Evolutionary conservation across 1,140 invertebrate species (phyloP).

Genomic region (Lethrus apterus): DNA sequence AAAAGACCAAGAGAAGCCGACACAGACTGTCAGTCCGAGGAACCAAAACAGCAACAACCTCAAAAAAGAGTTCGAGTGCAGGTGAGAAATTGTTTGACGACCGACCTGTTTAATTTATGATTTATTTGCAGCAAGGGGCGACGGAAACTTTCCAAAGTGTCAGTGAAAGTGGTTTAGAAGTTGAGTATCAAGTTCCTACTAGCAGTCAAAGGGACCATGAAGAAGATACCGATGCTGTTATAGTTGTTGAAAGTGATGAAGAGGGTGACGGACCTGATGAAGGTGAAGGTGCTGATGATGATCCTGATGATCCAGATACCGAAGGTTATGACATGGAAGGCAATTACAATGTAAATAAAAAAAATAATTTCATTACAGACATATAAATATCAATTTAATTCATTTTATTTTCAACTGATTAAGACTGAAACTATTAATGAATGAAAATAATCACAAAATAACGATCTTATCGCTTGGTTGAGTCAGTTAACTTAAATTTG

Average conservation of each 20-base stretch:
- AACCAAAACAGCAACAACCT: slow-evolving; percentile 39
- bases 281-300: slow-evolving; percentile 41
- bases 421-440: too few relatives aligned
- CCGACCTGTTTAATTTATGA: slow-evolving; percentile 6
- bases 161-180: slow-evolving; percentile 52
- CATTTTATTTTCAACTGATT: background rate
- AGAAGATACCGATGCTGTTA: slow-evolving; percentile 63
- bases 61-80: slow-evolving; percentile 42
- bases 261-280: slow-evolving; percentile 48
- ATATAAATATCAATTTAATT: background rate
- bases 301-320: slow-evolving; percentile 38
- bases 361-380: background rate
- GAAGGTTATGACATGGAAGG: slow-evolving; percentile 41
- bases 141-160: slow-evolving; percentile 33
- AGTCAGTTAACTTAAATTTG: too few relatives aligned
- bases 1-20: slow-evolving; percentile 52
- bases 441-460: too few relatives aligned
- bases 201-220: slow-evolving; percentile 75
- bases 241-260: slow-evolving; percentile 61
- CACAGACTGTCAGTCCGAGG: slow-evolving; percentile 47
- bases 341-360: slow-evolving; percentile 14
- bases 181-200: slow-evolving; percentile 70
- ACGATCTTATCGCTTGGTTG: too few relatives aligned
- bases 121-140: too few relatives aligned
- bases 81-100: background rate